phyloP scores from a whole-genome alignment of 2,797 vertebrate genomes.

The Nasua narica region DNA sequence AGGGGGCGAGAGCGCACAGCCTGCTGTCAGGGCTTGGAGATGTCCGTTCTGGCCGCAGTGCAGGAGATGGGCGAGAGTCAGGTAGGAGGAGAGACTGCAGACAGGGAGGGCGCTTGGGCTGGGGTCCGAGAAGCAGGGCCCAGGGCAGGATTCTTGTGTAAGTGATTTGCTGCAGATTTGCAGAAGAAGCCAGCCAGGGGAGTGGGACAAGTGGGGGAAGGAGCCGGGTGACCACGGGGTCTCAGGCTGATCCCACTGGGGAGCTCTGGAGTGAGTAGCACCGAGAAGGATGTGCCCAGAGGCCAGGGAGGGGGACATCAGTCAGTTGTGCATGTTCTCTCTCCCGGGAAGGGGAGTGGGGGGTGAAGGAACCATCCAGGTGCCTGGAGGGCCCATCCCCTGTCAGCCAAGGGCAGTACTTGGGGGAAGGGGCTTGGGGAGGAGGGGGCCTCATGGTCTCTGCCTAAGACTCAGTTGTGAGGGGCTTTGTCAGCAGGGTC shows the following conservation, averaged over 20 bases:
- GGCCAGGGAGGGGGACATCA: not conserved
- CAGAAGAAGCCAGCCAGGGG: not conserved
- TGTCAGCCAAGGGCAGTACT: not conserved
- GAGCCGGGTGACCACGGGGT: rapidly evolving
- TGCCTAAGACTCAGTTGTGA: not conserved
- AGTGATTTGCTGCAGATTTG: not conserved
- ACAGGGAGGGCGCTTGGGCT: not conserved
- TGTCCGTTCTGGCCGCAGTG: not conserved
- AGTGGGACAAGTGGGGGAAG: not conserved
- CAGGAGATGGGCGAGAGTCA: rapidly evolving
- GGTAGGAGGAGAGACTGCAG: not conserved
- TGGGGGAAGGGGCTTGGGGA: not conserved
- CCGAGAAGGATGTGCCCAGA: not conserved
- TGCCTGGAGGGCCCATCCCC: not conserved
- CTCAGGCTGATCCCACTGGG: rapidly evolving
- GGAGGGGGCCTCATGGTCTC: not conserved
- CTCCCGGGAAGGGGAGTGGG: not conserved
- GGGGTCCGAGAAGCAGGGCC: not conserved
- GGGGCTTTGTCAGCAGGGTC: not conserved
- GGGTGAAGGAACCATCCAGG: not conserved
- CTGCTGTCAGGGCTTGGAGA: not conserved
- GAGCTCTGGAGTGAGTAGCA: not conserved
- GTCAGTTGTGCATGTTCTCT: not conserved
- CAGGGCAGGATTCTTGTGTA: not conserved
- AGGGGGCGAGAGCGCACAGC: rapidly evolving